Evolutionary conservation across 2,113 vertebrate genomes (phyloP).

Genomic region (Bubo blakistoni): DNA sequence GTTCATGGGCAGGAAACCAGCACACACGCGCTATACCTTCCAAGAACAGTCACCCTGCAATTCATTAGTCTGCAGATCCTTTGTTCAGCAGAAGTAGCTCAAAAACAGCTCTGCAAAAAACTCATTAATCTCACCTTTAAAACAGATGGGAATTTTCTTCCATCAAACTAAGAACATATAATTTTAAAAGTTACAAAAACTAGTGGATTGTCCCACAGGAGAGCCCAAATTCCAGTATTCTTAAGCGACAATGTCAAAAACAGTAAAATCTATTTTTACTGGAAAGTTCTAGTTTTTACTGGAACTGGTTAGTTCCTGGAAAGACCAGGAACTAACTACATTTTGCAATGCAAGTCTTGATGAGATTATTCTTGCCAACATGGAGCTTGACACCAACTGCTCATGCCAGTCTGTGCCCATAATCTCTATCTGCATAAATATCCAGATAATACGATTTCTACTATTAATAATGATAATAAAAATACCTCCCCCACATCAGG

Average conservation of each 20-base stretch:
- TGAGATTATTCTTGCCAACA: background rate
- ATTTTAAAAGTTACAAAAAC: background rate
- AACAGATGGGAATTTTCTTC: background rate
- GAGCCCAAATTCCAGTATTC: background rate
- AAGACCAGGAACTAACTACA: background rate
- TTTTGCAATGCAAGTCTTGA: background rate
- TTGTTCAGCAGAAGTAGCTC: background rate
- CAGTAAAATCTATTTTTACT: background rate
- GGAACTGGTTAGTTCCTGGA: too few species aligned
- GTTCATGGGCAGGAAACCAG: background rate
- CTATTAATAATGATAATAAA: constrained; percentile 35
- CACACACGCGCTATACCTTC: background rate
- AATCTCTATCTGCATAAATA: constrained; percentile 3
- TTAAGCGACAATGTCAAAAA: background rate
- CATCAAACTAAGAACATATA: background rate
- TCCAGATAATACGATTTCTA: background rate
- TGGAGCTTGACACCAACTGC: background rate
- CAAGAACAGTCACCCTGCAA: background rate
- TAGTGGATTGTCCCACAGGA: background rate
- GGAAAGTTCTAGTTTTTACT: too few species aligned
- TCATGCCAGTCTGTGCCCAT: background rate
- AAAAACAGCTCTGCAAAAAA: background rate
- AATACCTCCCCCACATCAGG: background rate
- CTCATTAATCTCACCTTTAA: background rate
- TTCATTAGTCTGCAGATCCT: background rate